Evolutionary conservation across 2,113 vertebrate genomes (phyloP).

Genomic region (Catharus fuscescens): DNA sequence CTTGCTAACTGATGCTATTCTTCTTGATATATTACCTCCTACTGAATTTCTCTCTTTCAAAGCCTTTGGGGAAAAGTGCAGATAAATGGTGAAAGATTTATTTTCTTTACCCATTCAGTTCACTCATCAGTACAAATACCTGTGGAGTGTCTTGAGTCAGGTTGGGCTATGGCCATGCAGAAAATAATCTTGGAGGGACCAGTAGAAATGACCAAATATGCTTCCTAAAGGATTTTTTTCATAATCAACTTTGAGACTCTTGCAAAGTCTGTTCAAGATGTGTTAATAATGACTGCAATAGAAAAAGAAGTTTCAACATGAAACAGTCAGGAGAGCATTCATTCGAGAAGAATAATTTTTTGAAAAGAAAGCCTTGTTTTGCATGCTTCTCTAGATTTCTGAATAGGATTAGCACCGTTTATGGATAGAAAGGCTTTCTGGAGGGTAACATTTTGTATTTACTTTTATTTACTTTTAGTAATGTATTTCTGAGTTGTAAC

Average conservation of each 20-base stretch:
- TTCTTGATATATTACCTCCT: slow-evolving; percentile 31
- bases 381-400: background rate
- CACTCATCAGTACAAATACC: background rate
- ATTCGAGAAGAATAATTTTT: background rate
- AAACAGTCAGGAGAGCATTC: background rate
- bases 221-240: background rate
- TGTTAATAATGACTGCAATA: background rate
- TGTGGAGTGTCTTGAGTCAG: background rate
- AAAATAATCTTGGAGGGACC: background rate
- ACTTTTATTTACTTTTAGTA: background rate
- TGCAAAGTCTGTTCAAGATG: background rate
- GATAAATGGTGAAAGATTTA: background rate
- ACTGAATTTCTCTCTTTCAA: background rate
- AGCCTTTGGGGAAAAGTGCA: background rate
- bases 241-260: background rate
- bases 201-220: background rate
- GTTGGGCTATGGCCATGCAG: background rate
- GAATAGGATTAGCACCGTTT: background rate
- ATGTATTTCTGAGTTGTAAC: background rate
- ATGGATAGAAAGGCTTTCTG: background rate
- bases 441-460: background rate
- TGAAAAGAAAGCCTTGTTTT: background rate
- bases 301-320: background rate
- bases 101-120: background rate
- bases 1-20: background rate